Evolutionary conservation across 2,888 invertebrate genomes (phyloP), one percentile per base, ranked within the genome.

Genomic region (Drosophila helvetica): DNA sequence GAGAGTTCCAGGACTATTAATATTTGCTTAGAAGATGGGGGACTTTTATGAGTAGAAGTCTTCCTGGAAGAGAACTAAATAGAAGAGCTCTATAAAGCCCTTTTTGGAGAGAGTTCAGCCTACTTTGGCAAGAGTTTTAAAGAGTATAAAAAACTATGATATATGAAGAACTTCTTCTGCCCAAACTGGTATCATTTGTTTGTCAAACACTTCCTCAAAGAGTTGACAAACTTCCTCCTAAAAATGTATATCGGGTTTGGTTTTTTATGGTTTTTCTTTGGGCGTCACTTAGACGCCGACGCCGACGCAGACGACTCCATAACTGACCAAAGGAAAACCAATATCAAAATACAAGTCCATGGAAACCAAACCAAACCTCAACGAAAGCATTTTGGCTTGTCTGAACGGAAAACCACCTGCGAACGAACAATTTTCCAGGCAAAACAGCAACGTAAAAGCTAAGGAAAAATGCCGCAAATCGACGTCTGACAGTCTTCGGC

Each of bases 381-480:
- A 38, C 52, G 66, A 52, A 65, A 64, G 19, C 66, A 66, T 64
- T 72, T 78, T 80, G 69, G 71, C 69, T 71, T 58, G 80, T 59
- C 68, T 58, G 38, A 71, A 63, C 73, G 86, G 78, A 84, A 84
- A 83, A 86, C 83, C 83, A 83, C 83, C 83, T 83, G 83, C 87
- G 55, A 84, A 74, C 85, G 55, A 84, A 73, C 81, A 80, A 88
- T 83, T 83, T 83, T 72, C 84, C 73, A 70, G 56, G 62, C 64
- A 69, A 47, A 33, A 58, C 59, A 18, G 27, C 50, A 52, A 55
- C 43, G 30, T 50, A 81, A 73, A 80, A 64, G 70, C 72, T 2
- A 80, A 85, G 75, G 85, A 75, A 83, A 83, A 88, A 78, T 78
- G 89, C 87, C 78, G 81, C 89, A 86, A 83, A 88, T 83, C 88